Evolutionary conservation across 2,113 vertebrate species (phyloP).

Genomic region (Oenanthe oenanthe): DNA sequence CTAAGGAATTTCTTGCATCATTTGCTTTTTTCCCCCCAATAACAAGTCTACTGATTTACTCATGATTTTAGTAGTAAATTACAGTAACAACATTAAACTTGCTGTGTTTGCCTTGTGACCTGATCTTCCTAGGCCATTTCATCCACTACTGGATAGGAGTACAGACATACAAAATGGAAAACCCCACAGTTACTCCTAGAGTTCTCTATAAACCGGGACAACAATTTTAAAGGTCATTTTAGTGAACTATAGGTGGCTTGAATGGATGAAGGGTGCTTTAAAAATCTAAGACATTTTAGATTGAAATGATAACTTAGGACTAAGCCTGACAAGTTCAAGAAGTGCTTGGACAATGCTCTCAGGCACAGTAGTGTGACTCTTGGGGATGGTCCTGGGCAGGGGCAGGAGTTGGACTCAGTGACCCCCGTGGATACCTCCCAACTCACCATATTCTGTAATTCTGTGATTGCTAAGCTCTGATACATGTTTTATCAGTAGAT

Average conservation of each 20-base stretch:
- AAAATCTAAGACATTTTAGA: not conserved
- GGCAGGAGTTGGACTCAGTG: not conserved
- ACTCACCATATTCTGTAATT: not conserved
- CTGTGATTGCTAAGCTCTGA: not conserved
- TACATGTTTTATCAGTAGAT: not conserved
- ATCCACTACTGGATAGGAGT: not conserved
- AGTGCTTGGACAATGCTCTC: not conserved
- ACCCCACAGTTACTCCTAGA: not conserved
- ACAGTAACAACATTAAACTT: not conserved
- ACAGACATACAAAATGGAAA: not conserved
- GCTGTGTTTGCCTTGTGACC: not conserved
- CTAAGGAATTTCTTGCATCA: rapidly evolving
- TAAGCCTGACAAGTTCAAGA: not conserved
- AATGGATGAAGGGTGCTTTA: not conserved
- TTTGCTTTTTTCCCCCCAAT: not conserved
- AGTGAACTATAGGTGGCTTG: not conserved
- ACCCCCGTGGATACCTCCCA: not conserved
- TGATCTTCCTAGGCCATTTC: not conserved
- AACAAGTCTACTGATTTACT: not conserved
- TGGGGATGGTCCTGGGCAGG: not conserved
- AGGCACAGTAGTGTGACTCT: not conserved
- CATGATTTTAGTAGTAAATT: not conserved
- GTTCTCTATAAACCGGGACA: not conserved
- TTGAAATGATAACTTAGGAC: not conserved
- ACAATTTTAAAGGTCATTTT: not conserved